phyloP scores from a whole-genome alignment of 2,888 invertebrate genomes.

The Meteorus colon region DNA sequence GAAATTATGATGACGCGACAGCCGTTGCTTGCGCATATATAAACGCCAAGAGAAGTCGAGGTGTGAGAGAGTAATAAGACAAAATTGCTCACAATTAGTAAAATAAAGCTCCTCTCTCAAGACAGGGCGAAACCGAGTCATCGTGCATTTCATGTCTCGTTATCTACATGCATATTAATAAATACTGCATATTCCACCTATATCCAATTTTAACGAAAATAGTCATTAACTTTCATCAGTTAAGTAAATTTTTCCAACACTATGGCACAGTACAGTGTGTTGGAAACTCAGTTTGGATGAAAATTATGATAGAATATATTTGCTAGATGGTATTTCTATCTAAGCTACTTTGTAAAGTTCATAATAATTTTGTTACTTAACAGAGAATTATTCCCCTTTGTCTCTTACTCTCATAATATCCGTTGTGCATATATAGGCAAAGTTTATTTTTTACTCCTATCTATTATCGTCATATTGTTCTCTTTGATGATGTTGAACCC shows the following conservation, averaged over 20 bases:
- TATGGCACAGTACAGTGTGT: too few relatives aligned
- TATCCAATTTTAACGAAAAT: background rate
- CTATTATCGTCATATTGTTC: background rate
- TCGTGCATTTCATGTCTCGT: background rate
- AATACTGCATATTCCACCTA: background rate
- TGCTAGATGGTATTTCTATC: too few relatives aligned
- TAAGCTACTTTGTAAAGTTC: too few relatives aligned
- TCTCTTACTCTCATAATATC: background rate
- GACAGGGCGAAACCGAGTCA: background rate
- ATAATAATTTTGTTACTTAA: too few relatives aligned
- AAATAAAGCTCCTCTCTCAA: background rate
- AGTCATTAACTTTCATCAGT: background rate
- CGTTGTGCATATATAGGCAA: background rate
- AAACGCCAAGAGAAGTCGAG: constrained; percentile 12
- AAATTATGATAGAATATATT: too few relatives aligned
- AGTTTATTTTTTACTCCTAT: too few relatives aligned
- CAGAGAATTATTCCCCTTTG: background rate
- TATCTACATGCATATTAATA: background rate
- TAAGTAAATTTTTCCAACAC: background rate
- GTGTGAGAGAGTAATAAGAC: constrained; percentile 46
- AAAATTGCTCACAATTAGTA: constrained; percentile 52
- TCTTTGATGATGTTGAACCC: background rate
- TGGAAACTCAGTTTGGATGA: too few relatives aligned
- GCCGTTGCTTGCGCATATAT: constrained; percentile 28
- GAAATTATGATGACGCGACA: constrained; percentile 39